Conservation (phyloP, 1,140 invertebrate genomes). For the Lordiphosa clarofinis region DNA sequence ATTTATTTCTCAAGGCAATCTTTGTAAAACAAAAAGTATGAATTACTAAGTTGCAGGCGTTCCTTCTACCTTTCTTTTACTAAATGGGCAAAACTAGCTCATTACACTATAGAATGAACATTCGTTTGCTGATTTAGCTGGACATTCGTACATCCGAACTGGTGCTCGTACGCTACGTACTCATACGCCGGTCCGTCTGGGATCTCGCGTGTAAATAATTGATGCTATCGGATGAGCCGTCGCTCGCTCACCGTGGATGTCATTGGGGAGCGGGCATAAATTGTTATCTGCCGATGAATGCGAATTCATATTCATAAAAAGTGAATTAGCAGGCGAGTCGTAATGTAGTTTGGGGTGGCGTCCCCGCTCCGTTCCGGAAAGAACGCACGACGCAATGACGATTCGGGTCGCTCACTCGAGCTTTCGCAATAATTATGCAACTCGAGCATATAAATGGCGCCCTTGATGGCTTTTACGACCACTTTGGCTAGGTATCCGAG, state of each 20-base stretch:
- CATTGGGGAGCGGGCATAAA: constrained; percentile 10
- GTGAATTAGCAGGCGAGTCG: constrained; percentile 24
- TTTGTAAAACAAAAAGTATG: too few relatives aligned
- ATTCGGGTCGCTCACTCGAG: constrained; percentile 13
- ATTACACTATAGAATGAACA: too few relatives aligned
- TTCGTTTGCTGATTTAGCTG: too few relatives aligned
- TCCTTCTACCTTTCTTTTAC: too few relatives aligned
- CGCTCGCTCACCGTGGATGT: constrained; percentile 3
- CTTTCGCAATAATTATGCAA: constrained; percentile 43
- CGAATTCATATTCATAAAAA: constrained; percentile 44
- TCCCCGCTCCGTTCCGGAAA: constrained; percentile 8
- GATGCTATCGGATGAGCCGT: constrained; percentile 30
- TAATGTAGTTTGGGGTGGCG: constrained; percentile 8
- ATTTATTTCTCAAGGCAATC: too few relatives aligned
- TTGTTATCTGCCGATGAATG: constrained; percentile 5
- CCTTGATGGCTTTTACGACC: constrained; percentile 50
- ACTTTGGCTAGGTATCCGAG: constrained; percentile 23
- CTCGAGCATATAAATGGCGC: constrained; percentile 40
- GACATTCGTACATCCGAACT: neutral
- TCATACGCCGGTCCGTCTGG: constrained; percentile 5
- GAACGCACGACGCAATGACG: constrained; percentile 22
- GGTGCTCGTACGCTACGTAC: neutral
- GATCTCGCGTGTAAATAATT: constrained; percentile 39
- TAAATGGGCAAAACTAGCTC: too few relatives aligned
- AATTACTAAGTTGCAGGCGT: too few relatives aligned